Evolutionary conservation across 2,888 invertebrate genomes (phyloP).

Genomic region (Diaphora mendica): DNA sequence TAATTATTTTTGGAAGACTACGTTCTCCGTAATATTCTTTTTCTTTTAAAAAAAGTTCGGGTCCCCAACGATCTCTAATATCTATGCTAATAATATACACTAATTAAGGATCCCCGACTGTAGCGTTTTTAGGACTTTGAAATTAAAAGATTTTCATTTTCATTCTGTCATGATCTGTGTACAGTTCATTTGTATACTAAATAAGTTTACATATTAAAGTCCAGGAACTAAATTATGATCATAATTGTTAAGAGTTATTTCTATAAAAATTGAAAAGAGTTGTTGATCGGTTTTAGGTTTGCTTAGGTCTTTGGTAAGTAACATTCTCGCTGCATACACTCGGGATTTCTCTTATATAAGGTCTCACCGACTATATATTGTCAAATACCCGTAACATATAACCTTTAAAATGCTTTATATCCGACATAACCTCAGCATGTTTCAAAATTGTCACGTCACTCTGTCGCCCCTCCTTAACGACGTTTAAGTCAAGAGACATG

Average conservation of each 20-base stretch:
- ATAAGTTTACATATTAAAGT: background rate
- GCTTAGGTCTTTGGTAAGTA: background rate
- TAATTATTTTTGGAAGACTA: slow-evolving; percentile 44
- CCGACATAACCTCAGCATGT: slow-evolving; percentile 22
- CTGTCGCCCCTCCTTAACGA: slow-evolving; percentile 65
- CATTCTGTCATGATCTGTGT: slow-evolving; percentile 23
- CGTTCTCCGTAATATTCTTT: slow-evolving; percentile 37
- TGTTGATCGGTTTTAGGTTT: background rate
- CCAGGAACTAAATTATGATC: background rate
- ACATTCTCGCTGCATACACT: background rate
- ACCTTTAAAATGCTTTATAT: slow-evolving; percentile 19
- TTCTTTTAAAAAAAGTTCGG: slow-evolving; percentile 37
- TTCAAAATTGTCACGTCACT: slow-evolving; percentile 51
- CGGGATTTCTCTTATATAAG: background rate
- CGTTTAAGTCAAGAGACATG: slow-evolving; percentile 76
- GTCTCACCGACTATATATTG: background rate
- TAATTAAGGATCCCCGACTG: slow-evolving; percentile 53
- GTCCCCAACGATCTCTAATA: slow-evolving; percentile 44
- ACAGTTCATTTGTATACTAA: slow-evolving; percentile 1
- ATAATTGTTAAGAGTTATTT: background rate
- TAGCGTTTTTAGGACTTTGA: slow-evolving; percentile 26
- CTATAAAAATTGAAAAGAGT: too few species aligned
- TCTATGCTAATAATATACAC: slow-evolving; percentile 58
- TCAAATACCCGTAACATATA: background rate
- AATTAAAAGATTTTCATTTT: slow-evolving; percentile 52